Percentiles rank a stretch among this genome's conserved stretches.
Evolutionary conservation across 1,140 invertebrate genomes (phyloP).

Genomic region (Chelonus insularis): DNA sequence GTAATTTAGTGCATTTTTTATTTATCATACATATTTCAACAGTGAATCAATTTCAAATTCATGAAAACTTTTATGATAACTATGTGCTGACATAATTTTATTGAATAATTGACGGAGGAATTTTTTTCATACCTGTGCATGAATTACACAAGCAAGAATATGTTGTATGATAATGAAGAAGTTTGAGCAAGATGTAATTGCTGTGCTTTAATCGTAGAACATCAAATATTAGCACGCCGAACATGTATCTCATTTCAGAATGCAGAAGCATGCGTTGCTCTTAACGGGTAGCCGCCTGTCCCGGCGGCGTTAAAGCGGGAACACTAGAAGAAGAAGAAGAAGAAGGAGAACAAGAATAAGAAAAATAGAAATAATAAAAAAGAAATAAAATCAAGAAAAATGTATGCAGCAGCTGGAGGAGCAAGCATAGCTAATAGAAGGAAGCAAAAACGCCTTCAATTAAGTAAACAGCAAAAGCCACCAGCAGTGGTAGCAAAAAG

Average conservation of each 20-base stretch:
- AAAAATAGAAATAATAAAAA: background rate
- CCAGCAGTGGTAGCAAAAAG: background rate
- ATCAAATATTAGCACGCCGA: conserved; percentile 1
- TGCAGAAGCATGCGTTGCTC: conserved; percentile 27
- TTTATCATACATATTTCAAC: too few species aligned
- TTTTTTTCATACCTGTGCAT: too few species aligned
- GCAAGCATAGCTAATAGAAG: conserved; percentile 51
- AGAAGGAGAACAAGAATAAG: background rate
- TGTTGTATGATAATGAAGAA: too few species aligned
- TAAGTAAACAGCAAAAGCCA: conserved; percentile 33
- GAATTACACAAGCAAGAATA: too few species aligned
- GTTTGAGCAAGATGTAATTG: too few species aligned
- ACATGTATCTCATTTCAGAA: conserved; percentile 10
- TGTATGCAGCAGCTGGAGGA: conserved; percentile 53
- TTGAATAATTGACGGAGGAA: too few species aligned
- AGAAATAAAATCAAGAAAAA: conserved; percentile 21
- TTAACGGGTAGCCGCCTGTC: conserved; percentile 38
- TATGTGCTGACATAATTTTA: too few species aligned
- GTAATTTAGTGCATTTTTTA: too few species aligned
- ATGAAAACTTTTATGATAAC: too few species aligned
- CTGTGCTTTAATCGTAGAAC: background rate
- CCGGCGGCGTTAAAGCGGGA: conserved; percentile 43
- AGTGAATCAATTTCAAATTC: too few species aligned
- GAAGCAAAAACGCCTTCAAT: conserved; percentile 49
- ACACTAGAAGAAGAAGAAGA: background rate